Evolutionary conservation across 2,797 vertebrate species (phyloP).

Genomic region (Enteromius unitaeniatus): DNA sequence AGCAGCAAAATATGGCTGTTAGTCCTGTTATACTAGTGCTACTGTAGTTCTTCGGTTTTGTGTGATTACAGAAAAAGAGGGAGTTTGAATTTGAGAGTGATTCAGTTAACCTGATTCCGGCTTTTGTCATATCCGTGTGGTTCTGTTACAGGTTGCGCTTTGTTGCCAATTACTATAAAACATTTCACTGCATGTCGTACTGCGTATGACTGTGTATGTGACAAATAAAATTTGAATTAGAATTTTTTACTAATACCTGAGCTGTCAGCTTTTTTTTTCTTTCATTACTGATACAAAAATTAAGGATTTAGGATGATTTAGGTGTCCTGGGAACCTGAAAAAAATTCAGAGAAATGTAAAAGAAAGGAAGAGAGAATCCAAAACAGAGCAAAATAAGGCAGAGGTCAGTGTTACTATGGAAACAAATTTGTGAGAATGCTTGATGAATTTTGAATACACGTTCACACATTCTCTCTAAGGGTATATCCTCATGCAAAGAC

Average conservation of each 20-base stretch:
- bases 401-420: slow-evolving; percentile 20
- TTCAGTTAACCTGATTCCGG: no score
- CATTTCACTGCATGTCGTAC: no score
- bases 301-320: neutral
- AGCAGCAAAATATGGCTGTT: neutral
- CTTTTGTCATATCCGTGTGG: no score
- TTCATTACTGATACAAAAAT: neutral
- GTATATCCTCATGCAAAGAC: neutral
- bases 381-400: neutral
- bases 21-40: no score
- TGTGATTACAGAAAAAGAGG: no score
- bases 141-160: no score
- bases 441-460: neutral
- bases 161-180: no score
- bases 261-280: neutral
- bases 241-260: neutral
- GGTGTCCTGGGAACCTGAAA: neutral
- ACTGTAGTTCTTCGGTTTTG: no score
- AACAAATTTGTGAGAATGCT: slow-evolving; percentile 9
- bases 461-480: neutral
- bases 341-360: neutral
- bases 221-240: neutral
- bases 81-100: no score
- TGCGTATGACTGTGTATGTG: neutral
- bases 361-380: neutral